These are phyloP conservation scores for Dermolepida albohirtum DNA, from an alignment of 2,888 invertebrate genomes.

Conservation along the genomic window DNA sequence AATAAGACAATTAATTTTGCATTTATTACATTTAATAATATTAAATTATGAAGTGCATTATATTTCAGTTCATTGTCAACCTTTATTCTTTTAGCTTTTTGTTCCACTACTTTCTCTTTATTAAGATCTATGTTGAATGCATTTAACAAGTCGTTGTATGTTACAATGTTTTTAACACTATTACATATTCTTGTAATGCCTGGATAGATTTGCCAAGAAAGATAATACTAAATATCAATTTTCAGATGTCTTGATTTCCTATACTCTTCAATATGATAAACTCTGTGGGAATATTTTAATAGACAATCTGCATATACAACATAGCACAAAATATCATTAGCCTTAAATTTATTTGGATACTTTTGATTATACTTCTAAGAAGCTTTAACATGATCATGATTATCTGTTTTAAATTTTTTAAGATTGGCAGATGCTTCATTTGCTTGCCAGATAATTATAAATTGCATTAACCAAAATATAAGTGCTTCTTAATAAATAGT, in stretches of 20 bases:
- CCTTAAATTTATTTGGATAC: constrained; percentile 17
- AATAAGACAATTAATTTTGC: no score
- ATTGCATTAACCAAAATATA: neutral
- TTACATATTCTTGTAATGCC: constrained; percentile 19
- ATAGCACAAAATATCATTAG: constrained; percentile 17
- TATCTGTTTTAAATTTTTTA: neutral
- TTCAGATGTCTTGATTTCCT: constrained; percentile 4
- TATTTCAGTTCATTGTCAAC: no score
- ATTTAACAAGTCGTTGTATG: no score
- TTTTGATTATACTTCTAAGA: constrained; percentile 13
- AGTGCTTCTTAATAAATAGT: neutral
- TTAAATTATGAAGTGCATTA: no score
- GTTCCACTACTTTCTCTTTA: no score
- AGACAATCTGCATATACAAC: constrained; percentile 12
- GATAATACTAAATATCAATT: constrained; percentile 22
- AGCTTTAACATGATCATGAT: constrained; percentile 5
- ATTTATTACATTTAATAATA: no score
- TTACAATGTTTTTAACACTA: neutral
- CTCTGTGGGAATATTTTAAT: neutral
- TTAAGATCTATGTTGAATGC: no score
- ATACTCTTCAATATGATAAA: constrained; percentile 24
- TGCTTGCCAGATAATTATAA: constrained; percentile 10
- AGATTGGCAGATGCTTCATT: constrained; percentile 10
- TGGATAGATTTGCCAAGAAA: constrained; percentile 27
- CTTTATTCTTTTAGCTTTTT: no score